A percentile compares a stretch with the other conserved stretches of the same genome.
These are phyloP conservation scores for Hirtodrosophila histrioides DNA, from an alignment of 2,888 invertebrate species.

Conservation along the genomic window DNA sequence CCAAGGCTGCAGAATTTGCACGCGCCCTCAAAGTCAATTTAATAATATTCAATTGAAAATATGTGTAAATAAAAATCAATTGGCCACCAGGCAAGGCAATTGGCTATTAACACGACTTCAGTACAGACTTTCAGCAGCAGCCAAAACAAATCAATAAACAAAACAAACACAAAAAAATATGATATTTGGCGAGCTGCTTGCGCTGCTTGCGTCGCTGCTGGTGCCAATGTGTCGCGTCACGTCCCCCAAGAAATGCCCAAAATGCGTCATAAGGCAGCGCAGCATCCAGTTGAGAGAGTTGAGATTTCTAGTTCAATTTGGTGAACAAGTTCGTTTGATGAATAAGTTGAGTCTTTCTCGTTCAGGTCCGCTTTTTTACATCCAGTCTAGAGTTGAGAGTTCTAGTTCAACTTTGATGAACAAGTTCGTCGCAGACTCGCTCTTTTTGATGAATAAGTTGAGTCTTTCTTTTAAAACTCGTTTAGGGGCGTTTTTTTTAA, in stretches of 20 bases:
- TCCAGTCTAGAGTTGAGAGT: constrained; percentile 6
- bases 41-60: constrained; percentile 75
- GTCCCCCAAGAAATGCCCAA: constrained; percentile 51
- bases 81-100: constrained; percentile 56
- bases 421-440: no score
- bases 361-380: no score
- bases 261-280: constrained; percentile 63
- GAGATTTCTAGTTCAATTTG: no score
- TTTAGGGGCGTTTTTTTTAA: no score
- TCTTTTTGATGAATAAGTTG: no score
- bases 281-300: constrained; percentile 31
- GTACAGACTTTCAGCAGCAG: constrained; percentile 19
- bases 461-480: no score
- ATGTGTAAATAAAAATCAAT: constrained; percentile 77
- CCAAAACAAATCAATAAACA: constrained; percentile 75
- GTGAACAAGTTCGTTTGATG: no score
- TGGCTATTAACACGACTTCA: constrained; percentile 57
- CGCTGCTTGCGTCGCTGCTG: constrained; percentile 36
- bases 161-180: constrained; percentile 5
- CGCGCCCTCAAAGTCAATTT: constrained; percentile 77
- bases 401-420: no score
- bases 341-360: no score
- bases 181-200: constrained; percentile 1
- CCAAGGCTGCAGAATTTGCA: constrained; percentile 70
- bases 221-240: constrained; percentile 66